Base-by-base conservation (phyloP, 2,888 invertebrate species). In the Platycheirus rosarum region DNA sequence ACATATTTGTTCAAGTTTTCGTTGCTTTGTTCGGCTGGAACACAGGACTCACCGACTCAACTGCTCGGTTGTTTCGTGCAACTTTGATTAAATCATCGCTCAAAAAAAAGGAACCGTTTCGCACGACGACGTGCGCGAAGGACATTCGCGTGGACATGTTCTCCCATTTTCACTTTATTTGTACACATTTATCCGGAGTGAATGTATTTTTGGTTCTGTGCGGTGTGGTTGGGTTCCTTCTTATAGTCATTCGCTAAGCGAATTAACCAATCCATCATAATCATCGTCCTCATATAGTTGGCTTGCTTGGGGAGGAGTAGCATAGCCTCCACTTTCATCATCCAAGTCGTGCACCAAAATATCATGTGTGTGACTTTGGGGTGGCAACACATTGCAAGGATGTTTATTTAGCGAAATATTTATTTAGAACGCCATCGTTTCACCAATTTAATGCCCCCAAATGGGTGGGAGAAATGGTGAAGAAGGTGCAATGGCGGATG, bases 211-310 rank as follows among this genome's bases (percentile, higher is more conserved):
- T 57, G 18, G 53, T 53, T 32, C 35, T 57, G 16, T 37, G 16
- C 4, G 18, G 44, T 32, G 35, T 53, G 11, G 32, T 53, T n/a
- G 32, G n/a, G 35, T 26, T 46, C 14, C 26, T 23, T 32, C 20
- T 29, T 7, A 13, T 35, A 63, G 26, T 51, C 71, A 57, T 55
- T 49, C 49, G 63, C 62, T 63, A 79, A 79, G 63, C 75, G 63
- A 79, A 79, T 75, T 79, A 79, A 76, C 79, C 79, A 80, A 80
- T 80, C 79, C 75, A 80, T 80, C 70, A 76, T 80, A 80, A 76
- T 80, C 76, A 60, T 80, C 75, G 69, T 44, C 29, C 42, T 75
- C 63, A 63, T 63, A 60, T 66, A 29, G 37, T 65, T 37, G 11
- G 29, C n/a, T n/a, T n/a, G n/a, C n/a, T n/a, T n/a, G 29, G 4